A percentile compares a stretch with the other conserved stretches of the same genome.
Evolutionary conservation across 2,888 invertebrate species (phyloP).

Genomic region (Papilio elwesi): DNA sequence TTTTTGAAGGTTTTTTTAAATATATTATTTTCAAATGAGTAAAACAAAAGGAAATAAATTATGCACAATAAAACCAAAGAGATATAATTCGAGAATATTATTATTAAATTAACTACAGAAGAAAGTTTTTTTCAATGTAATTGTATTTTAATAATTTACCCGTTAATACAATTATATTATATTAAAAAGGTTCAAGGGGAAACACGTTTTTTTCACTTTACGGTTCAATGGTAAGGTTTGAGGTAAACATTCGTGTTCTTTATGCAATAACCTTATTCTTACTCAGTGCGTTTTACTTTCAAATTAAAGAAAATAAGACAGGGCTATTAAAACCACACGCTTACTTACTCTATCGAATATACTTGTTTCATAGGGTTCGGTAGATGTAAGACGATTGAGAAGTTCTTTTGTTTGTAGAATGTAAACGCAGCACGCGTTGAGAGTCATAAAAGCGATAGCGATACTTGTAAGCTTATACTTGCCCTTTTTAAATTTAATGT

Average conservation of each 20-base stretch:
- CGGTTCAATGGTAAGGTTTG: constrained; percentile 11
- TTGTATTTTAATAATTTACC: not conserved
- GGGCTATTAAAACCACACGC: not conserved
- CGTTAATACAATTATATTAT: constrained; percentile 6
- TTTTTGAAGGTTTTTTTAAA: no score
- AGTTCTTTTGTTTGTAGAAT: no score
- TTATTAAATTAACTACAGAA: not conserved
- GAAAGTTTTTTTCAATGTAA: not conserved
- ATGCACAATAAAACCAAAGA: not conserved
- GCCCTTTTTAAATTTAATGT: no score
- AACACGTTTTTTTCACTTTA: constrained; percentile 1
- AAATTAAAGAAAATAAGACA: not conserved
- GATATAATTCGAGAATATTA: not conserved
- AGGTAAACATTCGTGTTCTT: not conserved
- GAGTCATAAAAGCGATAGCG: no score
- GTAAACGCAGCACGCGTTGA: no score
- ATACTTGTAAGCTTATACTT: no score
- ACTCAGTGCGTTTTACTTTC: not conserved
- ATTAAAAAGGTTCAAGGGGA: constrained; percentile 7
- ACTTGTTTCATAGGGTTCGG: no score
- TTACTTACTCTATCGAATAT: no score
- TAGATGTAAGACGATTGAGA: no score
- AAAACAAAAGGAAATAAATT: no score
- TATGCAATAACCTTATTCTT: not conserved
- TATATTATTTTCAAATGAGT: no score